Evolutionary conservation across 1,140 invertebrate genomes (phyloP), one percentile per base, ranked within the genome.

Genomic region (Drosophila orosa): DNA sequence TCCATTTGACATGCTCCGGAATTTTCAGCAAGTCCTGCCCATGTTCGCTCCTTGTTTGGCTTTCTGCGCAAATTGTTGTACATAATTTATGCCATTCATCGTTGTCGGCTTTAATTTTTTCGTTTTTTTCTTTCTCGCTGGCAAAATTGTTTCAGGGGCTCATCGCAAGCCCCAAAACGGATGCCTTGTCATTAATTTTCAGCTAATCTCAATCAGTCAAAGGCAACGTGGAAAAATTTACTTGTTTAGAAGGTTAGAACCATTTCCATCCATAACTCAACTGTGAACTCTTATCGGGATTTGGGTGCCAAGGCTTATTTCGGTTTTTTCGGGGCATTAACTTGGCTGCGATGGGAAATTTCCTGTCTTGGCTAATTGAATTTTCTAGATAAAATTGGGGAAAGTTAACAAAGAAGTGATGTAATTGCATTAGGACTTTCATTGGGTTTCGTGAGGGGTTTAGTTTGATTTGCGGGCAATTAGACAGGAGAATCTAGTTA

Each of bases 191-290:
- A 85, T 85, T 81, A 63, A 81, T 86, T 86, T 78, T 29, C 50
- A 73, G 81, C 78, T 80, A 85, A 84, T 84, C 75, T 69, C 65
- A 72, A 72, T 85, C 67, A 74, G 74, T 71, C 78, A 86, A 78
- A 47, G 13, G 35, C 37, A 35, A 33, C 71, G 48, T 60, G 45
- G 12, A 39, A 29, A 39, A 54, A 50, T 27, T 35, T 39, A 50
- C 44, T 39, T 59, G 15, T 15, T 9, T 45, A n/a, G 44, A 45
- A 24, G 44, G 8, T 31, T 13, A 31, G 12, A 54, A 29, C 47
- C 42, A 29, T 71, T 47, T 31, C 31, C 72, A 54, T 40, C 52
- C 33, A 67, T 76, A 67, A 75, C 54, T 65, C 60, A 76, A 13
- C 54, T 57, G 33, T 39, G 39, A 67, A 67, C 61, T 76, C 54